phyloP scores from a whole-genome alignment of 1,140 invertebrate genomes.

The Ditylenchus dipsaci region DNA sequence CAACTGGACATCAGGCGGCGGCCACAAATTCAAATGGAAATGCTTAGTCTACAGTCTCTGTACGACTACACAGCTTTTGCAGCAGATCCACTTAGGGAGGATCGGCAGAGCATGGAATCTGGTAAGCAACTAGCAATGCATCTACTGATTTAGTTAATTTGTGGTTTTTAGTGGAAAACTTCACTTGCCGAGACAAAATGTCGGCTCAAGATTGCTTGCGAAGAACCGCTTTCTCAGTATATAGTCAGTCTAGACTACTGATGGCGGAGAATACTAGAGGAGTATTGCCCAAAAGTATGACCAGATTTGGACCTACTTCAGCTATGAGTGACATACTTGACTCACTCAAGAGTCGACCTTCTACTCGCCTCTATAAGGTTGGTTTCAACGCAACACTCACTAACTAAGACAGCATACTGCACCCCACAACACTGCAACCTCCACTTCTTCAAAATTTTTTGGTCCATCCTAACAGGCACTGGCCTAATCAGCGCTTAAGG shows the following conservation, averaged over 20 bases:
- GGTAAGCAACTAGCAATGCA: conserved; percentile 9
- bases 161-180: conserved; percentile 20
- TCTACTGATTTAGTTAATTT: conserved; percentile 2
- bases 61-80: conserved; percentile 63
- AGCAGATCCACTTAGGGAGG: conserved; percentile 64
- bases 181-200: conserved; percentile 14
- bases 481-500: no score
- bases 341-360: conserved; percentile 12
- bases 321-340: conserved; percentile 75
- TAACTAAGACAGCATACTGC: no score
- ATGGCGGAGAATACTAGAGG: conserved; percentile 67
- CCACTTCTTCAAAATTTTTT: no score
- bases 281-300: conserved; percentile 76
- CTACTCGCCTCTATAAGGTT: conserved; percentile 29
- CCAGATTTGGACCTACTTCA: conserved; percentile 92
- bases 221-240: conserved; percentile 79
- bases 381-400: no score
- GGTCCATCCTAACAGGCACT: no score
- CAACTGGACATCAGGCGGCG: conserved; percentile 22
- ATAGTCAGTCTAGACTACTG: conserved; percentile 79
- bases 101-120: conserved; percentile 57
- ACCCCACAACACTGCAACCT: no score
- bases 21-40: conserved; percentile 63
- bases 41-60: conserved; percentile 78
- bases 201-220: conserved; percentile 47